Evolutionary conservation across 1,140 invertebrate species (phyloP).

Genomic region (Leptopilina boulardi): DNA sequence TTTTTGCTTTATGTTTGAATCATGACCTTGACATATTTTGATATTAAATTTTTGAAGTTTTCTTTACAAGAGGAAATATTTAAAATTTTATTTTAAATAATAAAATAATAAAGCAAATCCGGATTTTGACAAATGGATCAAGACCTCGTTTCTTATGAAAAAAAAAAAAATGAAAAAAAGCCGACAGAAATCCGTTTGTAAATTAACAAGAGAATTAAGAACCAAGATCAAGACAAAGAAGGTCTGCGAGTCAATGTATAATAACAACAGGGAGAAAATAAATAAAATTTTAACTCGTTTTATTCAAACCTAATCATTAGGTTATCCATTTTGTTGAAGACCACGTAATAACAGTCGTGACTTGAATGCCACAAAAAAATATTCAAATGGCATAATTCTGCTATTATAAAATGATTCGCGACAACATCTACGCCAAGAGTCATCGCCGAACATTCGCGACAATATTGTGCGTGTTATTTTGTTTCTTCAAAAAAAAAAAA

Average conservation of each 20-base stretch:
- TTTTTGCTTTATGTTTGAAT: no score
- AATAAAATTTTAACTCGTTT: slow-evolving; percentile 9
- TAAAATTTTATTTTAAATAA: background rate
- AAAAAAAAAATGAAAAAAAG: background rate
- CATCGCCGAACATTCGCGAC: background rate
- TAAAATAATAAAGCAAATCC: background rate
- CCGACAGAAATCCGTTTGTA: slow-evolving; percentile 8
- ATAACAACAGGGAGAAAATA: slow-evolving; percentile 48
- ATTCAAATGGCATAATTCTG: slow-evolving; percentile 67
- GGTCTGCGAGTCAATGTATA: slow-evolving; percentile 42
- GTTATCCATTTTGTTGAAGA: slow-evolving; percentile 34
- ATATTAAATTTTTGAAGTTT: no score
- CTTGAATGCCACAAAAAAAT: slow-evolving; percentile 64
- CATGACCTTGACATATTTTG: no score
- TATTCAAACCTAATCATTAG: slow-evolving; percentile 48
- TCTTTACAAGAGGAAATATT: no score
- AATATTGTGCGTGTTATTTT: background rate
- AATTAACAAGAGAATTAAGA: slow-evolving; percentile 31
- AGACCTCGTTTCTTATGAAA: slow-evolving; percentile 5
- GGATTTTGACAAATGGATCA: background rate
- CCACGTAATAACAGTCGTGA: slow-evolving; percentile 72
- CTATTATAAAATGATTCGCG: slow-evolving; percentile 67
- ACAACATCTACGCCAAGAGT: slow-evolving; percentile 9
- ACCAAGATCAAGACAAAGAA: background rate
- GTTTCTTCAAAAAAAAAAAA: background rate